These are phyloP conservation scores for Tachina lurida DNA, from an alignment of 2,888 invertebrate genomes.

Conservation along the genomic window DNA sequence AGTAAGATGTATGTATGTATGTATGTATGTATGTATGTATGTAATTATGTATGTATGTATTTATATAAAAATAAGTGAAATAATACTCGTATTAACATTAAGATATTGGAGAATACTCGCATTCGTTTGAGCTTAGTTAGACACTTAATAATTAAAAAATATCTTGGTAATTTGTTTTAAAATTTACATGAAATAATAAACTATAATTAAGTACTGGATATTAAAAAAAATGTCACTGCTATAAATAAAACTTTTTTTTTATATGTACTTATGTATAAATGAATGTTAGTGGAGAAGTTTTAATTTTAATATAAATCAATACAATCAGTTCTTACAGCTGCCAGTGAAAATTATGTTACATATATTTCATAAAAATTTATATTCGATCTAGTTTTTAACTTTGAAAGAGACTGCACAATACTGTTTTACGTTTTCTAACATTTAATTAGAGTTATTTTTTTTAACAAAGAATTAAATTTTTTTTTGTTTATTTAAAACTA, in stretches of 20 bases:
- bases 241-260: background rate
- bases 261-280: background rate
- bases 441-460: background rate
- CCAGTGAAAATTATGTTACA: background rate
- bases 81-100: constrained; percentile 48
- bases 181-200: constrained; percentile 18
- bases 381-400: background rate
- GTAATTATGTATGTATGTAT: background rate
- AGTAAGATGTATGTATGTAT: background rate
- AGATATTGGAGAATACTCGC: constrained; percentile 28
- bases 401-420: constrained; percentile 36
- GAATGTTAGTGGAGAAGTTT: background rate
- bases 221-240: background rate
- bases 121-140: constrained; percentile 1
- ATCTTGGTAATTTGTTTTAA: background rate
- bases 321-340: background rate
- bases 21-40: background rate
- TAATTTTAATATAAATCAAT: background rate
- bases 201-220: constrained; percentile 34
- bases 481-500: background rate
- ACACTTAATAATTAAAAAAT: background rate
- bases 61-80: constrained; percentile 28
- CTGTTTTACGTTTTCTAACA: background rate
- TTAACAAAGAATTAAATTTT: background rate
- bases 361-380: background rate